Percentiles rank a stretch among this genome's conserved stretches.
These are phyloP conservation scores for Patella pellucida DNA, from an alignment of 2,888 invertebrate species.

Conservation along the genomic window DNA sequence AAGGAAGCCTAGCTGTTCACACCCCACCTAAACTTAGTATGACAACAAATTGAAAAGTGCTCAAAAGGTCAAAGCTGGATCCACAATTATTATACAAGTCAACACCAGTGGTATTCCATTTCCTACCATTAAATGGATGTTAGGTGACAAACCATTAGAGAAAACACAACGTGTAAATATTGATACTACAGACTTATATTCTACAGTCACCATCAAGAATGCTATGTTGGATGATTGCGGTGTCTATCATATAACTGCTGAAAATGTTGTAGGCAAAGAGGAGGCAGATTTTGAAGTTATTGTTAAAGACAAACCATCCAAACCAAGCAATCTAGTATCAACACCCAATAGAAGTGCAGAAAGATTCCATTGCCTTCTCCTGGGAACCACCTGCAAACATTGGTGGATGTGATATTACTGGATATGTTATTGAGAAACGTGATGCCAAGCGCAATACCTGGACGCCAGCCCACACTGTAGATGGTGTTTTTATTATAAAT, in stretches of 20 bases:
- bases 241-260: slow-evolving; percentile 86
- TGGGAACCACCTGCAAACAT: slow-evolving; percentile 88
- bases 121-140: slow-evolving; percentile 62
- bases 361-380: slow-evolving; percentile 82
- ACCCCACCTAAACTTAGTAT: slow-evolving; percentile 60
- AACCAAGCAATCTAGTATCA: slow-evolving; percentile 69
- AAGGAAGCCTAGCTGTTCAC: slow-evolving; percentile 63
- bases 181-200: slow-evolving; percentile 57
- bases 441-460: slow-evolving; percentile 73
- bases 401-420: slow-evolving; percentile 76
- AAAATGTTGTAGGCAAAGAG: slow-evolving; percentile 83
- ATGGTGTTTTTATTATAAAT: no score
- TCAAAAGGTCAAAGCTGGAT: slow-evolving; percentile 64
- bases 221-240: slow-evolving; percentile 59
- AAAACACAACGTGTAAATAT: slow-evolving; percentile 59
- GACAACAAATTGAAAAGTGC: slow-evolving; percentile 63
- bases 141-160: slow-evolving; percentile 76
- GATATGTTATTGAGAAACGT: slow-evolving; percentile 68
- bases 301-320: slow-evolving; percentile 67
- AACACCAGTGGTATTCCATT: slow-evolving; percentile 66
- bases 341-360: slow-evolving; percentile 79
- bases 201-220: slow-evolving; percentile 64
- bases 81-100: slow-evolving; percentile 59
- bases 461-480: slow-evolving; percentile 88
- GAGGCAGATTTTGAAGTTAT: slow-evolving; percentile 60